Evolutionary conservation across 2,113 vertebrate species (phyloP).

Genomic region (Marcusenius ussheri): DNA sequence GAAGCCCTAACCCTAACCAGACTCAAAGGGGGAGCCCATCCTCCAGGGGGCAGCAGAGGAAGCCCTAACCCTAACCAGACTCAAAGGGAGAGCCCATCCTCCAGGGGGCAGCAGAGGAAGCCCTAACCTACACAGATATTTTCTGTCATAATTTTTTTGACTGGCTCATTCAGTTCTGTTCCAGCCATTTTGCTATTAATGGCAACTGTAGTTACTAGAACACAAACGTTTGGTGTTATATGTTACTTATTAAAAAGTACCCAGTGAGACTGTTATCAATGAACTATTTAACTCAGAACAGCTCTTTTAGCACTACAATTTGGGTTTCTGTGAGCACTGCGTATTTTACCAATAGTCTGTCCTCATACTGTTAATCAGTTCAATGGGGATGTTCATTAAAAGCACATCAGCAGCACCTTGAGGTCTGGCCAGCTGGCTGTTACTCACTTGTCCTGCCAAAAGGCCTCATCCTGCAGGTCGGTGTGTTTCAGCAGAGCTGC

Average conservation of each 20-base stretch:
- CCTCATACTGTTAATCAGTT: neutral
- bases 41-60: neutral
- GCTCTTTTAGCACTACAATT: too few species aligned
- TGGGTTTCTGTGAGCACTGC: neutral
- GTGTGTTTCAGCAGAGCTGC: constrained; percentile 68
- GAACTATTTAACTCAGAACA: too few species aligned
- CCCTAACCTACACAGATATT: neutral
- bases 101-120: neutral
- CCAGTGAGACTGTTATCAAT: neutral
- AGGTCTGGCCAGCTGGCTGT: too few species aligned
- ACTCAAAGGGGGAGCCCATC: neutral
- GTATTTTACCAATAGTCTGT: neutral
- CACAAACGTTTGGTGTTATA: neutral
- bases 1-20: neutral
- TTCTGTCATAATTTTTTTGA: neutral
- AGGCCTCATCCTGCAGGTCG: constrained; percentile 59
- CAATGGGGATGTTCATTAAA: neutral
- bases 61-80: neutral
- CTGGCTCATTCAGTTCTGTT: neutral
- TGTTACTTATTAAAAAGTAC: neutral
- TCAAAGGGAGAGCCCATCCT: neutral
- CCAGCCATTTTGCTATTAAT: neutral
- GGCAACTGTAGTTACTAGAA: neutral
- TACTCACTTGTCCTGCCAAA: constrained; percentile 61
- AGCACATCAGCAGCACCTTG: neutral